phyloP scores from a whole-genome alignment of 2,888 invertebrate genomes.

The Lobophora halterata region DNA sequence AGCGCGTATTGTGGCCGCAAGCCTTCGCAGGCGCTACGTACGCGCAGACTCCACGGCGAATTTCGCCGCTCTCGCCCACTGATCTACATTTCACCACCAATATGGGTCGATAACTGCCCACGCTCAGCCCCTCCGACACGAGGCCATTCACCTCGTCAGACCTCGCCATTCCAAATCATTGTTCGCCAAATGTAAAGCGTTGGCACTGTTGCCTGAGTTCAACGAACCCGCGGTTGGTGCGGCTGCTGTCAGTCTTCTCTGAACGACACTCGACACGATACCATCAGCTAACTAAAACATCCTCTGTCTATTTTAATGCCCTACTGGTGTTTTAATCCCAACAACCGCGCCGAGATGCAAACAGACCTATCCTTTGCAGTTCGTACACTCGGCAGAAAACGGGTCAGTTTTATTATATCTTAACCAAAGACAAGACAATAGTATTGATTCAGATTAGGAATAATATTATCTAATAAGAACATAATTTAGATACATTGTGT shows the following conservation, averaged over 20 bases:
- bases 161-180: slow-evolving; percentile 80
- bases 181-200: slow-evolving; percentile 79
- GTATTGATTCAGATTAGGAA: too few species aligned
- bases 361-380: slow-evolving; percentile 21
- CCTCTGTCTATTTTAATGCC: slow-evolving; percentile 47
- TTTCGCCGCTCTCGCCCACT: slow-evolving; percentile 81
- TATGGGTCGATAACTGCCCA: slow-evolving; percentile 81
- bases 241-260: slow-evolving; percentile 69
- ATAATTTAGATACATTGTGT: too few species aligned
- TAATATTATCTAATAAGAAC: too few species aligned
- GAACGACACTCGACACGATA: slow-evolving; percentile 71
- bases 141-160: slow-evolving; percentile 79
- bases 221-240: slow-evolving; percentile 60
- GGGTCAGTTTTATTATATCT: slow-evolving; percentile 9
- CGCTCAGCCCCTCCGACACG: slow-evolving; percentile 76
- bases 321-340: slow-evolving; percentile 20
- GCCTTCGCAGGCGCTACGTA: slow-evolving; percentile 36
- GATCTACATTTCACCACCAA: slow-evolving; percentile 81
- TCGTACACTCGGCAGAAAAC: slow-evolving; percentile 18
- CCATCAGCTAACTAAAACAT: slow-evolving; percentile 63
- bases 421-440: too few species aligned
- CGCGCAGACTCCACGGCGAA: slow-evolving; percentile 63
- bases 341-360: slow-evolving; percentile 21
- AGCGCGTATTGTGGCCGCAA: slow-evolving; percentile 24
- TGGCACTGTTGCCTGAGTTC: slow-evolving; percentile 65